These are phyloP conservation scores for Saxidomus purpurata DNA, from an alignment of 1,140 invertebrate species.

Conservation along the genomic window DNA sequence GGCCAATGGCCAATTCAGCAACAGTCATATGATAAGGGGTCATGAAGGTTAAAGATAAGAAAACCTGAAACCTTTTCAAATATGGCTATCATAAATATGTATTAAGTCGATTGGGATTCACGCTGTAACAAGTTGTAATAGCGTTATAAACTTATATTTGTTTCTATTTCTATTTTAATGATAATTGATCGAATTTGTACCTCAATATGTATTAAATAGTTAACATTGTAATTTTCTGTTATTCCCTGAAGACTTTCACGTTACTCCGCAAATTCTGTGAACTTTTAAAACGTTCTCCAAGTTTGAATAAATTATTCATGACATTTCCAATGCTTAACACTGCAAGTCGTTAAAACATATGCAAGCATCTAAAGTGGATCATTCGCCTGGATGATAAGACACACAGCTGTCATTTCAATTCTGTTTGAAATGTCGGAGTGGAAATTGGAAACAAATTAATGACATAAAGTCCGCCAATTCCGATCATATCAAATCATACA, in stretches of 20 bases:
- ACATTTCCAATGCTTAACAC: neutral
- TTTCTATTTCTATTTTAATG: no score
- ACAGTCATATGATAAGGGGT: no score
- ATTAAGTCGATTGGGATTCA: no score
- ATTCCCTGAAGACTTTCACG: neutral
- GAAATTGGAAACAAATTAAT: constrained; percentile 7
- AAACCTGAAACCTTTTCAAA: no score
- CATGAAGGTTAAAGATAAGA: no score
- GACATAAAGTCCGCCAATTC: neutral
- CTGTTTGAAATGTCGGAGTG: neutral
- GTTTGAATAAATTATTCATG: neutral
- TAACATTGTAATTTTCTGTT: neutral
- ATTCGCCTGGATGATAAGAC: neutral
- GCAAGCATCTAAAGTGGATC: neutral
- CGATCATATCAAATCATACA: neutral
- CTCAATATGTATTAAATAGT: no score
- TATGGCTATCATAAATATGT: no score
- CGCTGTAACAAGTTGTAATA: no score
- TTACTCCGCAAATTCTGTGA: neutral
- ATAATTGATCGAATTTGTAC: no score
- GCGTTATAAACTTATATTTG: no score
- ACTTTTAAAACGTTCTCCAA: neutral
- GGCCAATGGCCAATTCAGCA: no score
- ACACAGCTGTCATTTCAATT: neutral
- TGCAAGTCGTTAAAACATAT: neutral